Base-by-base conservation (phyloP, 2,888 invertebrate genomes). In the Pachydiplax longipennis region DNA sequence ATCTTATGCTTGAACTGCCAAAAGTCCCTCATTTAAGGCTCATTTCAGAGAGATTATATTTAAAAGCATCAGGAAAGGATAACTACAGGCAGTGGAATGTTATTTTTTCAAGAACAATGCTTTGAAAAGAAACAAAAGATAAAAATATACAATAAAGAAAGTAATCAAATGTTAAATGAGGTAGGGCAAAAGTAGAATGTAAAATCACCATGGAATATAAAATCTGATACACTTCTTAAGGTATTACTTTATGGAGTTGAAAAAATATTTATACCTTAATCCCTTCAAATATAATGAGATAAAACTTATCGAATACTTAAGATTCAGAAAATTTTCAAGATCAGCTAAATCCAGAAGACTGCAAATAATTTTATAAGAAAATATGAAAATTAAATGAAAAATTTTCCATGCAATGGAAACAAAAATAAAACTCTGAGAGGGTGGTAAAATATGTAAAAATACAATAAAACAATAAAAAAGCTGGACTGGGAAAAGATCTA, bases 51-150 rank as follows among this genome's bases (percentile, higher is more conserved):
- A 58, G 61, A 87, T 87, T 35, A 65, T 53, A 87, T 87, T 61
- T 61, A 87, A 61, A 87, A 87, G 87, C 61, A 40, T 37, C n/a
- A 65, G 15, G 37, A 22, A 61, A 61, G 12, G 61, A 87, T 40
- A 61, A 87, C 61, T 37, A 37, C 13, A 87, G 87, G 87, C 87
- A 87, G 87, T 87, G 61, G 87, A 87, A 87, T 61, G 31, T 61
- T 87, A 83, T 53, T 87, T 31, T 81, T 58, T 87, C 31, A 13
- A 10, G 25, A 31, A 73, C 25, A 73, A 53, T 31, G 12, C 25
- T 73, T 73, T 73, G 5, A 31, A 22, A 73, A 12, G 15, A 18
- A 31, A 31, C 0, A 31, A 73, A 73, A 12, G n/a, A 8, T 12
- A 31, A 73, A 37, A 61, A 37, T 83, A 61, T 31, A 61, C n/a